Conservation (phyloP, 2,113 vertebrate genomes). For the Dicerorhinus sumatrensis region DNA sequence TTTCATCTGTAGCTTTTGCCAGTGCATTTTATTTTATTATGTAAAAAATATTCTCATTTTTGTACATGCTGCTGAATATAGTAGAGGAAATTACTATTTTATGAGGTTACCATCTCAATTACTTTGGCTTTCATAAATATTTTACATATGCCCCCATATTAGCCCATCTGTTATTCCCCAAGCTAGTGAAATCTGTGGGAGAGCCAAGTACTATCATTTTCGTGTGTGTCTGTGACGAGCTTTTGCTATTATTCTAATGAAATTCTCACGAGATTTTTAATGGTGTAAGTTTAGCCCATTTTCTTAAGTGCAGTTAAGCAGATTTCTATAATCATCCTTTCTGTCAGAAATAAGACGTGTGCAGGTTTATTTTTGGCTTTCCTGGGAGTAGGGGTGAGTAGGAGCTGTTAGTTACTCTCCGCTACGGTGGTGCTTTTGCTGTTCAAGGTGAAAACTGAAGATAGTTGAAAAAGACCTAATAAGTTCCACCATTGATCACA, state of each 20-base stretch:
- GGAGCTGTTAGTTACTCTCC: background rate
- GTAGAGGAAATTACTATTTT: constrained; percentile 68
- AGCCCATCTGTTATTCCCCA: constrained; percentile 63
- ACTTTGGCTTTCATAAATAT: constrained; percentile 74
- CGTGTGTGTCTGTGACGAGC: constrained; percentile 12
- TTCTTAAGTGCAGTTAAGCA: constrained; percentile 34
- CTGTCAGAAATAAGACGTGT: constrained; percentile 42
- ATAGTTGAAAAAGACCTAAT: constrained; percentile 64
- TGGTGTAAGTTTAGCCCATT: constrained; percentile 50
- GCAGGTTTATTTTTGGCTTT: constrained; percentile 54
- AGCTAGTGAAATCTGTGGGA: constrained; percentile 30
- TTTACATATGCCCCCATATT: constrained; percentile 64
- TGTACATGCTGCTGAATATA: constrained; percentile 58
- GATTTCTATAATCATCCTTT: constrained; percentile 62
- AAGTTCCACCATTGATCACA: constrained; percentile 71
- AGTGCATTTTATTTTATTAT: constrained; percentile 64
- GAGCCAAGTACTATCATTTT: background rate
- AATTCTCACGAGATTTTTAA: constrained; percentile 65
- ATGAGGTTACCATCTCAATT: constrained; percentile 72
- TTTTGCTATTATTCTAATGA: constrained; percentile 58
- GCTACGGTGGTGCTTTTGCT: background rate
- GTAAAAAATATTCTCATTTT: constrained; percentile 62
- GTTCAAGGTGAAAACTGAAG: constrained; percentile 63
- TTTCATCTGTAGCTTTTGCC: constrained; percentile 35
- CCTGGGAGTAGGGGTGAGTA: background rate